Evolutionary conservation across 1,140 invertebrate species (phyloP).

Genomic region (Zeugodacus cucurbitae): DNA sequence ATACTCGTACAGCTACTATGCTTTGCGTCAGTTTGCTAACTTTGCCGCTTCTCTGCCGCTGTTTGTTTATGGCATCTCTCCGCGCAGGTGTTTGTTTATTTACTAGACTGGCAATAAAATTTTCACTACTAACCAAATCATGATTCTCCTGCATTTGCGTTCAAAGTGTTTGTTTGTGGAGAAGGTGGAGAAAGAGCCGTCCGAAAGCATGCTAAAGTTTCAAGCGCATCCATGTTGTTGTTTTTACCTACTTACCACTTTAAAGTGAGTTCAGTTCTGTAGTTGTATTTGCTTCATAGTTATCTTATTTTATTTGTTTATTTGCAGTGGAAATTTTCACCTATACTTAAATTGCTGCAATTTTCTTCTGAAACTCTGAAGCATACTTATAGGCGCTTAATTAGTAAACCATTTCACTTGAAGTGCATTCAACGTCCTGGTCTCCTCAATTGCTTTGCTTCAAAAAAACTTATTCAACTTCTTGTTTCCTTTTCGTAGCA

Average conservation of each 20-base stretch:
- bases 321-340: background rate
- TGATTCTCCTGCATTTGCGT: background rate
- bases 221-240: background rate
- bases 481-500: background rate
- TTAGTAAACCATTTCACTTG: constrained; percentile 9
- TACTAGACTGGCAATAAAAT: background rate
- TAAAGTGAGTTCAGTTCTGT: background rate
- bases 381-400: constrained; percentile 1
- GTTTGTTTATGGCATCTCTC: background rate
- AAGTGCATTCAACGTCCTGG: background rate
- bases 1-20: background rate
- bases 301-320: background rate
- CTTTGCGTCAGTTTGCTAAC: background rate
- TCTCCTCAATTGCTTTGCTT: background rate
- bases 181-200: background rate
- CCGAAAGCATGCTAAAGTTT: background rate
- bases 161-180: background rate
- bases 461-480: background rate
- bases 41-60: background rate
- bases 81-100: constrained; percentile 1
- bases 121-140: background rate
- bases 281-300: background rate
- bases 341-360: background rate
- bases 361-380: background rate
- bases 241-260: background rate